Evolutionary conservation across 2,113 vertebrate species (phyloP).

Genomic region (Microcebus lehilahytsara): DNA sequence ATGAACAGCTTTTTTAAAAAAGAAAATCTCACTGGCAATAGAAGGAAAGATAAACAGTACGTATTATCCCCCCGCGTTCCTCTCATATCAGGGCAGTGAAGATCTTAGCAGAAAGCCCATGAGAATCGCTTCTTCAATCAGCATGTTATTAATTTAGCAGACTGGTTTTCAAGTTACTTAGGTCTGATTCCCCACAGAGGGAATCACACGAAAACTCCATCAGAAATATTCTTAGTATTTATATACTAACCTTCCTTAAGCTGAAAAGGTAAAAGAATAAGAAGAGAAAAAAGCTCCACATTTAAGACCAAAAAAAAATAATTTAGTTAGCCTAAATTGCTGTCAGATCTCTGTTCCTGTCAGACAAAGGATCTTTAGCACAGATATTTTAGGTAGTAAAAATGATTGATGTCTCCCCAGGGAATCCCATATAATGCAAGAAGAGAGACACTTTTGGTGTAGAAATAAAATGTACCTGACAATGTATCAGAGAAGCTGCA

Average conservation of each 20-base stretch:
- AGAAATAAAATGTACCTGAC: neutral
- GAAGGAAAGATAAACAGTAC: constrained; percentile 10
- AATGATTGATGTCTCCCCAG: neutral
- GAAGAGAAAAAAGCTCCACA: neutral
- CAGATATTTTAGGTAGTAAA: neutral
- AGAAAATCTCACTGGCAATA: neutral
- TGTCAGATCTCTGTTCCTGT: neutral
- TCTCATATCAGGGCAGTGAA: neutral
- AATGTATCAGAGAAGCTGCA: neutral
- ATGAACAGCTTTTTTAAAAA: constrained; percentile 12
- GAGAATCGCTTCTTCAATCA: neutral
- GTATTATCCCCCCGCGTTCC: neutral
- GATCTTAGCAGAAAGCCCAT: neutral
- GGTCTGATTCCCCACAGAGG: neutral
- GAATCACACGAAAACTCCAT: neutral
- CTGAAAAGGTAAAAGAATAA: neutral
- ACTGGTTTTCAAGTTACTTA: constrained; percentile 17
- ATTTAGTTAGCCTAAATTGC: neutral
- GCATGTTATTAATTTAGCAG: constrained; percentile 33
- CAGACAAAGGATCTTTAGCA: neutral
- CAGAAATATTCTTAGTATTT: neutral
- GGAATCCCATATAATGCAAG: neutral
- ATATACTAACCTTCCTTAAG: neutral
- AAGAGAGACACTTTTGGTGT: neutral
- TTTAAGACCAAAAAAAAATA: neutral